These are phyloP conservation scores for Holacanthella duospinosa DNA, from an alignment of 2,888 invertebrate genomes.

Conservation along the genomic window DNA sequence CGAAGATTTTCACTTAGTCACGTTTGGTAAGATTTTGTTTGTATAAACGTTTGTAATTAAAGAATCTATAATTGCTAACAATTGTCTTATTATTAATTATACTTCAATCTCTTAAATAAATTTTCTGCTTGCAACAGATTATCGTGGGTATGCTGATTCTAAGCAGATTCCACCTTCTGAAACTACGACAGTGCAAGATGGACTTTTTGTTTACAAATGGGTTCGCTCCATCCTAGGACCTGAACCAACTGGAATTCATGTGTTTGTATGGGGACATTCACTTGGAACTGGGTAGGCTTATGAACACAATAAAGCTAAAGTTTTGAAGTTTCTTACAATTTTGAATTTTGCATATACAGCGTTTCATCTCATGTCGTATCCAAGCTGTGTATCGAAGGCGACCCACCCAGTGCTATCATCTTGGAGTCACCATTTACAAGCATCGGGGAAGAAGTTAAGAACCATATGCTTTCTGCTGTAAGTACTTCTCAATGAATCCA, in stretches of 20 bases:
- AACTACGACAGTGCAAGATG: constrained; percentile 71
- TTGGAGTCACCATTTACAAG: constrained; percentile 91
- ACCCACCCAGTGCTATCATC: constrained; percentile 52
- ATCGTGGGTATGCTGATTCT: constrained; percentile 68
- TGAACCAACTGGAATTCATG: constrained; percentile 45
- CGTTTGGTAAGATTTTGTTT: constrained; percentile 60
- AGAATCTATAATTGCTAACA: no score
- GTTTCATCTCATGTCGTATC: constrained; percentile 61
- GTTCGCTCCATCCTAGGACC: constrained; percentile 49
- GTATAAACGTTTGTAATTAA: not conserved
- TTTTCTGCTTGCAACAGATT: constrained; percentile 49
- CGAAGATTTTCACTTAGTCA: constrained; percentile 62
- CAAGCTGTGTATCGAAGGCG: constrained; percentile 48
- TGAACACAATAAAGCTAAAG: not conserved
- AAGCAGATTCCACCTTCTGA: constrained; percentile 59
- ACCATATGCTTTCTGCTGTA: constrained; percentile 70
- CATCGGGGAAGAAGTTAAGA: constrained; percentile 70
- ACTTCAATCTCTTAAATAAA: no score
- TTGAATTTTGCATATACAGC: constrained; percentile 44
- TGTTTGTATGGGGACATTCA: constrained; percentile 93
- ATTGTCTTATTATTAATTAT: no score
- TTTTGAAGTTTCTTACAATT: not conserved
- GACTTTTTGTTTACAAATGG: constrained; percentile 67
- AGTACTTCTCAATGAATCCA: constrained; percentile 11
- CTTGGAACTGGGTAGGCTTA: constrained; percentile 57